Evolutionary conservation across 2,113 vertebrate genomes (phyloP).

Genomic region (Cisticola juncidis): DNA sequence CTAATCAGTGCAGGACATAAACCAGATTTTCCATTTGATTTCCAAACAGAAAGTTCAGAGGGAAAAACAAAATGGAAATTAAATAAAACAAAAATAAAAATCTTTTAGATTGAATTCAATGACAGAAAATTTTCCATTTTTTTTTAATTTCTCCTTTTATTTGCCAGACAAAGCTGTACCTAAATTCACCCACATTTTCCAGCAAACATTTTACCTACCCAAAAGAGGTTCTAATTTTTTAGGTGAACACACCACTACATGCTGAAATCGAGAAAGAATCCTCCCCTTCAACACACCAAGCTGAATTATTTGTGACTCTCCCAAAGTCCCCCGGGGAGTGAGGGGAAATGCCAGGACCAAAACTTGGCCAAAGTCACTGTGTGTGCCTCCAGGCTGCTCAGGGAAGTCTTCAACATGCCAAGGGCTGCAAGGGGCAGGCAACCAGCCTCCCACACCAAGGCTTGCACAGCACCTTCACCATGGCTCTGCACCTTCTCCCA

Average conservation of each 20-base stretch:
- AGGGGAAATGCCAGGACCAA: background rate
- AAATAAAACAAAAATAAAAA: background rate
- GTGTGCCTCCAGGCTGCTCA: fast-evolving
- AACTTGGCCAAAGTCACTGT: fast-evolving
- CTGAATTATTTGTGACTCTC: background rate
- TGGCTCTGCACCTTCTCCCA: background rate
- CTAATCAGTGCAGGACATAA: background rate
- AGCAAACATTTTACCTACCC: background rate
- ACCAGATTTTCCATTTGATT: background rate
- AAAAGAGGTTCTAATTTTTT: background rate
- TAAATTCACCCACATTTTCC: background rate
- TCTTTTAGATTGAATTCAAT: background rate
- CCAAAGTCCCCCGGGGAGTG: background rate
- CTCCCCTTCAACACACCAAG: background rate
- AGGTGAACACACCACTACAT: background rate
- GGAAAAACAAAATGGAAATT: background rate
- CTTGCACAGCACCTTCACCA: background rate
- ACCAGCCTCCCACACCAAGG: fast-evolving
- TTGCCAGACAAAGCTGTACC: background rate
- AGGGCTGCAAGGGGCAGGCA: background rate
- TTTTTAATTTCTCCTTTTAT: background rate
- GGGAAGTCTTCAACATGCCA: background rate
- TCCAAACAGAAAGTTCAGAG: background rate
- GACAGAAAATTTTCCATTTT: background rate
- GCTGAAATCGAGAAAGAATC: background rate